Base-by-base conservation (phyloP, 2,797 vertebrate species). In the Hydrocynus forskahlii region DNA sequence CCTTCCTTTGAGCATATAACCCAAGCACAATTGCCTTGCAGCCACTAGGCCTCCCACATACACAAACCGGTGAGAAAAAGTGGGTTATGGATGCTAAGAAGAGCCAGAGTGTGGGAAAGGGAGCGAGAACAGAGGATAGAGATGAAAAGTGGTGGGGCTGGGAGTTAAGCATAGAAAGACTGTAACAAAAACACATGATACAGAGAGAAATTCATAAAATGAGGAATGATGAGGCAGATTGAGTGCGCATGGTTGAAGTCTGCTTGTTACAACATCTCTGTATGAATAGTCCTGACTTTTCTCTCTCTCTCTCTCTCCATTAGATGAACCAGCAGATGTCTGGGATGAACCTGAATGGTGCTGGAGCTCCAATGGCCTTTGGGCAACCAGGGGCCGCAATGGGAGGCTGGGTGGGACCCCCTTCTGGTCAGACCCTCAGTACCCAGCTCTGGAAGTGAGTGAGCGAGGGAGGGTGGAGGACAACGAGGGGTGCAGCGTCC, bases 361-460 rank as follows among this genome's bases (percentile, higher is more conserved):
- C 92, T 10, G 93, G 83, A 0, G 70, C 88, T 0, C 84, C 89
- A 10, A 87, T 92, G 84, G 90, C 94, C 59, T 96, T 96, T 13
- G 92, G 91, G 52, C 96, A 95, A 87, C 84, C 96, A 29, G 94
- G 95, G 54, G 90, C 86, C 89, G 92, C 96, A 6, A 89, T 92
- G 0, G 94, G 95, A 2, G 94, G 94, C 70, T 97, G 96, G 96
- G 92, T 96, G 35, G 95, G 92, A 43, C 92, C 90, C 66, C 80
- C 96, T 2, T 96, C 98, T 2, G 97, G 98, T 79, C 97, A 98
- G 92, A 99, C 98, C 90, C 97, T 99, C 84, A 99, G 97, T 94
- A 99, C 95, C 86, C 98, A 99, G 86, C 95, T 99, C 88, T 99
- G 98, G 98, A 99, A 99, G 92, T 99, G 92, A 98, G 84, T 35